These are phyloP conservation scores for Berghia stephanieae DNA, from an alignment of 1,140 invertebrate species.

Conservation along the genomic window DNA sequence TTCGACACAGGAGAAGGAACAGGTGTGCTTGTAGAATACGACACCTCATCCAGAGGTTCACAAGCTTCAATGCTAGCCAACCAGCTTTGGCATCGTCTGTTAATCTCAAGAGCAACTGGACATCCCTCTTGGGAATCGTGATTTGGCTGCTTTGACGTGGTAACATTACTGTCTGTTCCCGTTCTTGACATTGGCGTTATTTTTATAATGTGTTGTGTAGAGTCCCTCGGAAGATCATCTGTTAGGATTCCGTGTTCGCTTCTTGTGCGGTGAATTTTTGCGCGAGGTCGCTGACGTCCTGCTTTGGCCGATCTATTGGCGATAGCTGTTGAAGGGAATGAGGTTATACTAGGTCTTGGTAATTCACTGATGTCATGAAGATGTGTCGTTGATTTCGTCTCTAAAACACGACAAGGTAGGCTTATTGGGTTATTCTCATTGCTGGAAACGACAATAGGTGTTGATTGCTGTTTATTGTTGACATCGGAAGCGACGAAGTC, in stretches of 20 bases:
- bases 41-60: slow-evolving; percentile 51
- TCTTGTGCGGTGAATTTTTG: slow-evolving; percentile 58
- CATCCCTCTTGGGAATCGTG: slow-evolving; percentile 46
- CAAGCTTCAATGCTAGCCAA: slow-evolving; percentile 55
- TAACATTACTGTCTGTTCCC: slow-evolving; percentile 53
- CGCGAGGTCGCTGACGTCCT: slow-evolving; percentile 50
- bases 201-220: no score
- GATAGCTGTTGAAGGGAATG: not conserved
- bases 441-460: not conserved
- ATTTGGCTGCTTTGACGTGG: no score
- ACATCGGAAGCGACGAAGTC: slow-evolving; percentile 40
- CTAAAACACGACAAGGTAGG: not conserved
- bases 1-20: not conserved
- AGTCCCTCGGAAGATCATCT: slow-evolving; percentile 54
- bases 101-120: slow-evolving; percentile 52
- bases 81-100: slow-evolving; percentile 60
- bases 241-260: slow-evolving; percentile 57
- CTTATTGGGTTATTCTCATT: not conserved
- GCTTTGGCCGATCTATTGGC: slow-evolving; percentile 21
- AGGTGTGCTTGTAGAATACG: slow-evolving; percentile 23
- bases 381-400: not conserved
- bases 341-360: not conserved
- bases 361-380: not conserved
- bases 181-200: slow-evolving; percentile 46
- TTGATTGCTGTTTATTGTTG: slow-evolving; percentile 1